Conservation (phyloP, 1,140 invertebrate species). For the Ephestia elutella region DNA sequence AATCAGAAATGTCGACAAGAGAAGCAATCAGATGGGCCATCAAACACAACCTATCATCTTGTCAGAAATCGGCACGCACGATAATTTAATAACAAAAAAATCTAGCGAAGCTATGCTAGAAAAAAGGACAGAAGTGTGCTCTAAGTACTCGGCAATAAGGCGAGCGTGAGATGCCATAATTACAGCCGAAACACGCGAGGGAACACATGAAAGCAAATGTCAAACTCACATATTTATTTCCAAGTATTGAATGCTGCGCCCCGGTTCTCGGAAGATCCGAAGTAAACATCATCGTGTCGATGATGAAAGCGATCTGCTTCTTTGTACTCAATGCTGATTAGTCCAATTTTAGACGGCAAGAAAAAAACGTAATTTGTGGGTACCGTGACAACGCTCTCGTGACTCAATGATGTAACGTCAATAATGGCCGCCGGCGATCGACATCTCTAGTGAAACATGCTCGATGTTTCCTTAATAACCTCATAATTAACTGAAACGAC, state of each 20-base stretch:
- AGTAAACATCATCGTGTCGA: slow-evolving; percentile 71
- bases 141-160: slow-evolving; percentile 38
- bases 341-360: slow-evolving; percentile 56
- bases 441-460: slow-evolving; percentile 31
- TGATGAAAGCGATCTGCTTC: slow-evolving; percentile 72
- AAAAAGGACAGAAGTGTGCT: slow-evolving; percentile 37
- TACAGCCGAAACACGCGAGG: slow-evolving; percentile 64
- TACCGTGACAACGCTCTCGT: slow-evolving; percentile 49
- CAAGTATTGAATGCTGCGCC: slow-evolving; percentile 68
- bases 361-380: slow-evolving; percentile 44
- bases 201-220: slow-evolving; percentile 72
- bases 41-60: slow-evolving; percentile 70
- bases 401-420: slow-evolving; percentile 29
- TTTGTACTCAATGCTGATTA: slow-evolving; percentile 71
- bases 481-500: slow-evolving; percentile 63
- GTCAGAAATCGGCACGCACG: slow-evolving; percentile 70
- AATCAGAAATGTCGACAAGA: slow-evolving; percentile 64
- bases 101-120: slow-evolving; percentile 26
- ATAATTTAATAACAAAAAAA: slow-evolving; percentile 72
- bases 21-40: slow-evolving; percentile 67
- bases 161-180: slow-evolving; percentile 41
- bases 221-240: slow-evolving; percentile 74
- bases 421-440: slow-evolving; percentile 31
- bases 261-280: slow-evolving; percentile 59
- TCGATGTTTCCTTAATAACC: slow-evolving; percentile 51